Conservation (phyloP, 2,888 invertebrate genomes). For the Aspidapion aeneum region DNA sequence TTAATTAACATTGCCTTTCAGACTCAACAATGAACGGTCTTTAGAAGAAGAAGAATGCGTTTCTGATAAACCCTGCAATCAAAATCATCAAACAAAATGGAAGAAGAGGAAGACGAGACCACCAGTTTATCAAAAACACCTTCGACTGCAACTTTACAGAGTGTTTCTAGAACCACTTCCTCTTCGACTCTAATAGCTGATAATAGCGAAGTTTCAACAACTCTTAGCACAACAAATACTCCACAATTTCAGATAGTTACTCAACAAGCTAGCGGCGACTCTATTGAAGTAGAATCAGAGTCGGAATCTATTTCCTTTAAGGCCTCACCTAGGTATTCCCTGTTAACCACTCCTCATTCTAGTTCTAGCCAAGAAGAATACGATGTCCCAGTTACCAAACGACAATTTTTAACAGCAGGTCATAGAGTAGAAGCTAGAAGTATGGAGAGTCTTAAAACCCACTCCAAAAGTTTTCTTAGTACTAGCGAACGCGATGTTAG, state of each 20-base stretch:
- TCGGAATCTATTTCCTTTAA: conserved; percentile 42
- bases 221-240: background rate
- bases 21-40: background rate
- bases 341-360: conserved; percentile 49
- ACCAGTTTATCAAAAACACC: conserved; percentile 40
- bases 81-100: conserved; percentile 34
- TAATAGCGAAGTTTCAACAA: conserved; percentile 32
- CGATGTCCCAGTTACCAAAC: conserved; percentile 49
- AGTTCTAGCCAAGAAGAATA: conserved; percentile 70
- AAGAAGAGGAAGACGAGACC: conserved; percentile 45
- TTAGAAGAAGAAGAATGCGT: background rate
- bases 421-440: conserved; percentile 59
- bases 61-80: background rate
- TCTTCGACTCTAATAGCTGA: conserved; percentile 21
- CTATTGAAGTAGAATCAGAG: conserved; percentile 53
- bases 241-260: conserved; percentile 48
- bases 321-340: conserved; percentile 42
- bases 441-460: conserved; percentile 67
- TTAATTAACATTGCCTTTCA: background rate
- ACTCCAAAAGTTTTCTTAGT: conserved; percentile 56
- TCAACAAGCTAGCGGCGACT: conserved; percentile 56
- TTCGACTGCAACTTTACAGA: conserved; percentile 44
- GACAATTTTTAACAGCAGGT: conserved; percentile 53
- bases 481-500: conserved; percentile 66
- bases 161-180: conserved; percentile 28